Conservation (phyloP, 2,113 vertebrate species). For the Toxotes chatareus region DNA sequence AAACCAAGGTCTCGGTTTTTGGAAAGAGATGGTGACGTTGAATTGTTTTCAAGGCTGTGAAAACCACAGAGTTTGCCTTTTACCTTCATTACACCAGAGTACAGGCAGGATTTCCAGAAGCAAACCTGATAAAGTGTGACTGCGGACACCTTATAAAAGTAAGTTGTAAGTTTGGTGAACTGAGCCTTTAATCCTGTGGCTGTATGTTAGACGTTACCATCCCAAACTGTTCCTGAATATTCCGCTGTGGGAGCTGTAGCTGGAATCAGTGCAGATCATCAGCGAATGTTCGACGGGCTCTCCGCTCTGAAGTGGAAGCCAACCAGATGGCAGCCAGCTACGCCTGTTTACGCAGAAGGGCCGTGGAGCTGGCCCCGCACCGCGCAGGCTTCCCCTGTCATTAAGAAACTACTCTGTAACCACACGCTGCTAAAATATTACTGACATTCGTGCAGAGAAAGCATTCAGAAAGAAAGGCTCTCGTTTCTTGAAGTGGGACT, state of each 20-base stretch:
- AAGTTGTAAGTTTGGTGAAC: neutral
- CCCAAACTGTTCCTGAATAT: neutral
- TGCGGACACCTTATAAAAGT: too few species aligned
- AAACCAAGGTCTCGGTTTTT: neutral
- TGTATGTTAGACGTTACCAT: neutral
- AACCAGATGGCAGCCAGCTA: conserved; percentile 72
- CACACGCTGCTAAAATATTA: conserved; percentile 69
- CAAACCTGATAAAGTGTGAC: neutral
- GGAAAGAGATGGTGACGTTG: neutral
- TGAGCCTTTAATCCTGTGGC: neutral
- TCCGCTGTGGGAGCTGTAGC: conserved; percentile 9
- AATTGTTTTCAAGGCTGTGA: neutral
- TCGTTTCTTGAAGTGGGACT: conserved; percentile 8
- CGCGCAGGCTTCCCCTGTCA: conserved; percentile 71
- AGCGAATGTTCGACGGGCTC: neutral
- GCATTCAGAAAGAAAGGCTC: neutral
- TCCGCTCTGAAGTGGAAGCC: conserved; percentile 62
- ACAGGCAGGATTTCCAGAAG: neutral
- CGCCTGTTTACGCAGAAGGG: conserved; percentile 64
- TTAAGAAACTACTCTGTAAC: conserved; percentile 66
- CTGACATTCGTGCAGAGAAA: conserved; percentile 54
- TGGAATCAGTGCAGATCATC: conserved; percentile 54
- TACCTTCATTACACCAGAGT: neutral
- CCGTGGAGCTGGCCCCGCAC: conserved; percentile 30
- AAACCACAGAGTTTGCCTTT: neutral